These are phyloP conservation scores for Pocota personata DNA, from an alignment of 2,888 invertebrate species.

Conservation along the genomic window DNA sequence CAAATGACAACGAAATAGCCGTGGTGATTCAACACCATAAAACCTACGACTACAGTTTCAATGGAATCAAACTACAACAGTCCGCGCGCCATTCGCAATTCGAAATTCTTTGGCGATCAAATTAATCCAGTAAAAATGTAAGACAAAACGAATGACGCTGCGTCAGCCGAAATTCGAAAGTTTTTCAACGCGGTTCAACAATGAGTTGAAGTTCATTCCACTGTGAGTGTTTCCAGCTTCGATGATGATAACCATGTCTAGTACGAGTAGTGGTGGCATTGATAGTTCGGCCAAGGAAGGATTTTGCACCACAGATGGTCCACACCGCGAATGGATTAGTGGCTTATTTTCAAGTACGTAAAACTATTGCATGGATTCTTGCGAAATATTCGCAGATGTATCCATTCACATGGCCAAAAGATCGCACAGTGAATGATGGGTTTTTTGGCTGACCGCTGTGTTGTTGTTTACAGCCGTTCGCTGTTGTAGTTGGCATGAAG, in stretches of 20 bases:
- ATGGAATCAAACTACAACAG: neutral
- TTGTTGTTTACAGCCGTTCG: neutral
- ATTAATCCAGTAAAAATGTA: slow-evolving; percentile 19
- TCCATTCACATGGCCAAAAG: neutral
- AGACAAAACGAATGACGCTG: slow-evolving; percentile 5
- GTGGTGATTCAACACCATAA: slow-evolving; percentile 4
- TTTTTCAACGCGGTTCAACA: neutral
- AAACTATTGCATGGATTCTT: neutral
- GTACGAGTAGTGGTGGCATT: neutral
- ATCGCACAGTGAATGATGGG: slow-evolving; percentile 10
- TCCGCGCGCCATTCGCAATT: neutral
- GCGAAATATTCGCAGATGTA: neutral
- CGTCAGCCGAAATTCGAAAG: slow-evolving; percentile 39
- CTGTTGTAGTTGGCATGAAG: neutral
- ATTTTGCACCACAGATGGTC: slow-evolving; percentile 24
- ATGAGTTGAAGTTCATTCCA: slow-evolving; percentile 39
- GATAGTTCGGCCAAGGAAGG: slow-evolving; percentile 11
- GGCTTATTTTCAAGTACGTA: neutral
- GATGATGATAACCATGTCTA: neutral
- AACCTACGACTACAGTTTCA: slow-evolving; percentile 3
- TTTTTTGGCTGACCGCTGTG: neutral
- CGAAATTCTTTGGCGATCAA: slow-evolving; percentile 4
- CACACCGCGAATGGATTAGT: neutral
- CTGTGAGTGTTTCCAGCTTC: neutral
- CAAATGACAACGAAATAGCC: neutral